Percentiles rank a stretch among this genome's conserved stretches.
Conservation (phyloP, 2,888 invertebrate genomes). For the Nematopogon swammerdamellus region DNA sequence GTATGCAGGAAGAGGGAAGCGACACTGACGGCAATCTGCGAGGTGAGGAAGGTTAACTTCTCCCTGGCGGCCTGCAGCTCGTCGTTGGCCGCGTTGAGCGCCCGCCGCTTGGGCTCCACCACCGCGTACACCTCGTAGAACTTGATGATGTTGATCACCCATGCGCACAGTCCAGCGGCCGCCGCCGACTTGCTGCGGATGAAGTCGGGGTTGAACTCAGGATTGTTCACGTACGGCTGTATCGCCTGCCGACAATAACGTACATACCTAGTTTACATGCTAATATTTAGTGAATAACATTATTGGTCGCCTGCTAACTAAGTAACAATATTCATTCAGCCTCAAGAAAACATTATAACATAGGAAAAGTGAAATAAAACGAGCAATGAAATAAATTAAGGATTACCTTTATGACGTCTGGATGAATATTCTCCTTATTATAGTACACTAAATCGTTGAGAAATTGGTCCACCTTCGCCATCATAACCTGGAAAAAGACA, state of each 20-base stretch:
- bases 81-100: conserved; percentile 80
- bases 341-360: no score
- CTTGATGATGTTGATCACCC: conserved; percentile 90
- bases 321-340: no score
- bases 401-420: conserved; percentile 83
- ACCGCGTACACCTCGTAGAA: conserved; percentile 89
- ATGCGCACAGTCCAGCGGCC: conserved; percentile 90
- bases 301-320: no score
- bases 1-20: no score
- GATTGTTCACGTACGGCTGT: conserved; percentile 59
- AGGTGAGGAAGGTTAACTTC: conserved; percentile 73
- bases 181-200: conserved; percentile 84
- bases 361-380: no score
- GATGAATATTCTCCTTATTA: conserved; percentile 91
- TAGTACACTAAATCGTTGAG: conserved; percentile 78
- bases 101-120: conserved; percentile 88
- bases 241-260: conserved; percentile 33
- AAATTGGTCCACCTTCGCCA: conserved; percentile 89
- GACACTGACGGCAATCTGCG: conserved; percentile 57
- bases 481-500: conserved; percentile 57
- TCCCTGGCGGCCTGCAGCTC: conserved; percentile 80
- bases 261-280: no score
- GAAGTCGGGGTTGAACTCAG: conserved; percentile 81
- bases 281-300: no score
- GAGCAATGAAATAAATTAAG: no score